Evolutionary conservation across 2,888 invertebrate genomes (phyloP).

Genomic region (Phoenoteleia sp.): DNA sequence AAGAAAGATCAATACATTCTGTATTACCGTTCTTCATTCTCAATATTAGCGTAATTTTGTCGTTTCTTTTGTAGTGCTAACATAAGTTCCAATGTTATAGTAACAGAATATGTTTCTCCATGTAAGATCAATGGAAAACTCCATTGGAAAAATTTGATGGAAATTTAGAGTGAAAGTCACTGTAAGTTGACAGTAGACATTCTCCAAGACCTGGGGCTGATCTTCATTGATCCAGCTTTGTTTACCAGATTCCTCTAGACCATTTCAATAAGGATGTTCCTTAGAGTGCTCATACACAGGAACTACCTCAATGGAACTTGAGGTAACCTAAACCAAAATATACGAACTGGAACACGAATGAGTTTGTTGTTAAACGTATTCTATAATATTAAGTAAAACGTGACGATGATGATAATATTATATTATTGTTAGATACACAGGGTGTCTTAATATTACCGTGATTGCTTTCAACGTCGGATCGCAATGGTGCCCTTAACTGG

Average conservation of each 20-base stretch:
- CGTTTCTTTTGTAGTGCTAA: too few relatives aligned
- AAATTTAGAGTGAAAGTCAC: too few relatives aligned
- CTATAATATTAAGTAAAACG: slow-evolving; percentile 78
- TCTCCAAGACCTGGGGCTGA: neutral
- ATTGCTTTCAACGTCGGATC: slow-evolving; percentile 40
- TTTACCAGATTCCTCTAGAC: neutral
- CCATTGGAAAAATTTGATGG: too few relatives aligned
- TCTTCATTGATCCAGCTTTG: neutral
- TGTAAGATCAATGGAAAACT: too few relatives aligned
- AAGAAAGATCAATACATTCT: too few relatives aligned
- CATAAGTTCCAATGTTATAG: too few relatives aligned
- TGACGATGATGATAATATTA: slow-evolving; percentile 82
- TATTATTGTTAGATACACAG: slow-evolving; percentile 86
- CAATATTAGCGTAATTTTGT: too few relatives aligned
- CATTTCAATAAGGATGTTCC: slow-evolving; percentile 21
- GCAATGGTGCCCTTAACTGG: neutral
- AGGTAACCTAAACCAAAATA: slow-evolving; percentile 19
- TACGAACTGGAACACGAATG: slow-evolving; percentile 75
- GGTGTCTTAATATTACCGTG: slow-evolving; percentile 61
- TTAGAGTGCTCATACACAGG: slow-evolving; percentile 37
- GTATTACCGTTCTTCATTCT: too few relatives aligned
- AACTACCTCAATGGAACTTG: slow-evolving; percentile 31
- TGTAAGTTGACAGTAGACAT: neutral
- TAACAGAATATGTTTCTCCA: too few relatives aligned
- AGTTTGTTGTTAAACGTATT: slow-evolving; percentile 85